Percentiles rank a stretch among this genome's conserved stretches.
Conservation (phyloP, 2,888 invertebrate genomes). For the Synanthedon vespiformis region DNA sequence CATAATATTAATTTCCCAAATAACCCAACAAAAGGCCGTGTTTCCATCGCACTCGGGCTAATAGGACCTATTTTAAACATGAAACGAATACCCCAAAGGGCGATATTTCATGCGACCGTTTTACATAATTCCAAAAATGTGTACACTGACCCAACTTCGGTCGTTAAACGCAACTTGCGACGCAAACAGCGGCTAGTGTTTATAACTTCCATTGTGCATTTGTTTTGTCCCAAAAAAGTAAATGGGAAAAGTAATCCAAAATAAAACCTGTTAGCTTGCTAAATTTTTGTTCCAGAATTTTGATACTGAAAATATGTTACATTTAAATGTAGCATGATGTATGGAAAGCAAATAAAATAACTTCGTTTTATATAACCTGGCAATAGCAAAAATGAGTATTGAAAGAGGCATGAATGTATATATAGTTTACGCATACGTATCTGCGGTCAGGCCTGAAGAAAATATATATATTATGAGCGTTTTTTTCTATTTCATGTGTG, state of each 20-base stretch:
- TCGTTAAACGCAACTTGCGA: constrained; percentile 13
- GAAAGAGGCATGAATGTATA: too few species aligned
- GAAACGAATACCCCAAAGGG: constrained; percentile 24
- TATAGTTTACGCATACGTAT: too few species aligned
- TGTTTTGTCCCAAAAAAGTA: neutral
- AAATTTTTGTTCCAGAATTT: neutral
- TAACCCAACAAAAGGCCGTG: constrained; percentile 22
- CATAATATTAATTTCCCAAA: constrained; percentile 27
- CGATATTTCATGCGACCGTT: constrained; percentile 19
- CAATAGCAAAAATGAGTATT: too few species aligned
- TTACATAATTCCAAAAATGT: constrained; percentile 25
- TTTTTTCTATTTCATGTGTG: too few species aligned
- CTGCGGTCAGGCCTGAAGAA: too few species aligned
- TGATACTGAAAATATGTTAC: too few species aligned
- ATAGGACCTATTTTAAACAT: constrained; percentile 23
- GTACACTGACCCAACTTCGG: constrained; percentile 20
- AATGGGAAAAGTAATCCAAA: neutral
- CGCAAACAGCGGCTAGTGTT: constrained; percentile 15
- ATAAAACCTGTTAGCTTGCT: neutral
- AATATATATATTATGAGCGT: too few species aligned
- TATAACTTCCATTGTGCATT: neutral
- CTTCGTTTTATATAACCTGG: too few species aligned
- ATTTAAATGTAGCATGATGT: too few species aligned
- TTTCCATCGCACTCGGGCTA: constrained; percentile 10
- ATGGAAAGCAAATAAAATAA: too few species aligned